phyloP scores from a whole-genome alignment of 2,797 vertebrate species.

The Coreius guichenoti region DNA sequence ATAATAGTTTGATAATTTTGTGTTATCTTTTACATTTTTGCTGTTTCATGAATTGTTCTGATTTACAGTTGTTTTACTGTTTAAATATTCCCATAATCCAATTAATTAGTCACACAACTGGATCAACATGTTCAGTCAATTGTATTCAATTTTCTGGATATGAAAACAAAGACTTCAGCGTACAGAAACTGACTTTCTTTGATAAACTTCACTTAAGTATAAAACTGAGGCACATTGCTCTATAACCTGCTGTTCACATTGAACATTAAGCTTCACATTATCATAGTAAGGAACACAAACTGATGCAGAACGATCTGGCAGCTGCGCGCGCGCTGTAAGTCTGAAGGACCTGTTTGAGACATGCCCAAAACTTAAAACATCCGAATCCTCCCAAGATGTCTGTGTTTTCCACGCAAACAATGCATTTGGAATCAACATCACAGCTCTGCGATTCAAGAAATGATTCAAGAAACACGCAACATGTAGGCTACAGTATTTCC shows the following conservation, averaged over 20 bases:
- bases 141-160: too few species aligned
- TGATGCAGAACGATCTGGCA: not conserved
- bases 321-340: not conserved
- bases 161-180: too few species aligned
- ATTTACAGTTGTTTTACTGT: too few species aligned
- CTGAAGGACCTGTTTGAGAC: constrained; percentile 22
- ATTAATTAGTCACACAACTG: too few species aligned
- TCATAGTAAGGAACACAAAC: not conserved
- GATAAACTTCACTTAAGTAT: not conserved
- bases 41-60: too few species aligned
- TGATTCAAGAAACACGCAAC: not conserved
- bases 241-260: not conserved
- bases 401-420: not conserved
- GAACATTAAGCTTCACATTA: not conserved
- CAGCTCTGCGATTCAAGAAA: not conserved
- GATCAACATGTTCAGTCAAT: too few species aligned
- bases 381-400: not conserved
- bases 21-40: too few species aligned
- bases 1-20: too few species aligned
- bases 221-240: not conserved
- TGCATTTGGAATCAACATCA: not conserved
- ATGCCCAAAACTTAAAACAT: not conserved
- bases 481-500: not conserved
- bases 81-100: too few species aligned
- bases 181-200: too few species aligned